These are phyloP conservation scores for Danio rerio DNA, from an alignment of 2,113 vertebrate species.

Conservation along the genomic window GRCz12tu NC_133176.1:20114501-20115000, in stretches of 20 bases:
- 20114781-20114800: background rate
- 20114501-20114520: constrained; percentile 5
- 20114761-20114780: constrained; percentile 59
- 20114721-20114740: constrained; percentile 74
- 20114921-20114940: constrained; percentile 30
- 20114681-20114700: constrained; percentile 55
- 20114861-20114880: constrained; percentile 29
- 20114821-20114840: background rate
- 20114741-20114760: constrained; percentile 72
- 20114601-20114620: constrained; percentile 44
- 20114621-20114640: constrained; percentile 38
- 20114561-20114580: constrained; percentile 61
- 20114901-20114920: constrained; percentile 14
- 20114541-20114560: constrained; percentile 72
- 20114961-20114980: background rate
- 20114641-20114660: constrained; percentile 58
- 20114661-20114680: constrained; percentile 60
- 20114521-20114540: constrained; percentile 72
- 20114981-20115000: background rate
- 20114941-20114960: background rate
- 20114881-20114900: constrained; percentile 24
- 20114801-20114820: constrained; percentile 2
- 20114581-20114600: constrained; percentile 58
- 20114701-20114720: constrained; percentile 65
- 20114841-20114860: constrained; percentile 29